Base-by-base conservation (phyloP, 2,888 invertebrate species). In the Cheilosia urbana region DNA sequence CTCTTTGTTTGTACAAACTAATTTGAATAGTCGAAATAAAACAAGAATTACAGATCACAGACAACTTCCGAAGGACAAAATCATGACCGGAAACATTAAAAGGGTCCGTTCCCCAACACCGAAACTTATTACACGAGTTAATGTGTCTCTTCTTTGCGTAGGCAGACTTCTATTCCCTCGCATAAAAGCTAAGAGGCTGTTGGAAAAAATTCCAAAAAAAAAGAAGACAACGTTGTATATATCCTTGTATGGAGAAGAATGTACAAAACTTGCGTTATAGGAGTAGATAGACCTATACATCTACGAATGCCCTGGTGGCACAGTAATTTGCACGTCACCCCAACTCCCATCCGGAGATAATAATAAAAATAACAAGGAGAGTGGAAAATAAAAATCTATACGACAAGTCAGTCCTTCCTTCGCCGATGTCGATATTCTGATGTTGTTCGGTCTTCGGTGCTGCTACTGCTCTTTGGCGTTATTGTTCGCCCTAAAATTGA, bases 21-120 rank as follows among this genome's bases (percentile, higher is more conserved):
- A 72, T 51, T 51, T 51, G 51, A 37, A 55, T 62, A 51, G 58
- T 60, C 37, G 58, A 60, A 30, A 58, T 2, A 57, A 58, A 58
- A 37, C 6, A 58, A 1, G 5, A 24, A 51, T 49, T n/a, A 34
- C 51, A 60, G 60, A 51, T 65, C 24, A 77, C 37, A 69, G 69
- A 58, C 57, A 49, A 63, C 80, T 69, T 68, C 62, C 75, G 68
- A 55, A 57, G 62, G 55, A 63, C 62, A 65, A 57, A 76, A 76
- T 76, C 76, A 68, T 30, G 19, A 76, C 30, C 63, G 19, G 15
- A 1, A 37, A 42, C n/a, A 49, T 58, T 58, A 15, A 60, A 58
- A 55, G 19, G 13, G 49, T 21, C 49, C 60, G 15, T 49, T 21
- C 24, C 6, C 11, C 7, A 9, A 2, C 13, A 9, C 15, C 7